These are phyloP conservation scores for Thaumetopoea pityocampa DNA, from an alignment of 1,140 invertebrate genomes.

Conservation along the genomic window DNA sequence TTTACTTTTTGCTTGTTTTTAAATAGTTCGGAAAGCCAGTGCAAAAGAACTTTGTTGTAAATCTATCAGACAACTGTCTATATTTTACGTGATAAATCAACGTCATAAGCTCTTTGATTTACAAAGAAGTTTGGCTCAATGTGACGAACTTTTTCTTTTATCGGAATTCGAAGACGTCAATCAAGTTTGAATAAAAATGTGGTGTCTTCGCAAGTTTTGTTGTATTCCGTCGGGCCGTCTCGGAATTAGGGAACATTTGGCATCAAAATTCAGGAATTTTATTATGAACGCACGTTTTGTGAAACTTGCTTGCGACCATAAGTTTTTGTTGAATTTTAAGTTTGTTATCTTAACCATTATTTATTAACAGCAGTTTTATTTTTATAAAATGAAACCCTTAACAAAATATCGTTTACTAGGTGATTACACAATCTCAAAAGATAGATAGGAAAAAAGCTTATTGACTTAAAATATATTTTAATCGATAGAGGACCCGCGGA, in stretches of 20 bases:
- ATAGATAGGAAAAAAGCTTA: too few species aligned
- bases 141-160: conserved; percentile 19
- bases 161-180: conserved; percentile 24
- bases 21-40: too few species aligned
- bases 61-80: too few species aligned
- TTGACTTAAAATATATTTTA: too few species aligned
- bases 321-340: neutral
- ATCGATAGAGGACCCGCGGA: too few species aligned
- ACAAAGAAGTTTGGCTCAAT: conserved; percentile 16
- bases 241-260: neutral
- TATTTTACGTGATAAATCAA: too few species aligned
- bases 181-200: conserved; percentile 26
- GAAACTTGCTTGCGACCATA: neutral
- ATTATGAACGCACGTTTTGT: neutral
- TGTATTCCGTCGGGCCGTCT: conserved; percentile 5
- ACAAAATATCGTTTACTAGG: too few species aligned
- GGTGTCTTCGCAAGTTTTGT: conserved; percentile 11
- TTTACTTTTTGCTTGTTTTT: too few species aligned
- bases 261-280: neutral
- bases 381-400: too few species aligned
- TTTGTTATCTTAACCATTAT: neutral
- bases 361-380: too few species aligned
- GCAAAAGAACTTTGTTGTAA: too few species aligned
- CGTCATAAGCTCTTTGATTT: conserved; percentile 19
- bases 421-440: too few species aligned